Conservation (phyloP, 2,797 vertebrate genomes). For the Mallotus villosus region DNA sequence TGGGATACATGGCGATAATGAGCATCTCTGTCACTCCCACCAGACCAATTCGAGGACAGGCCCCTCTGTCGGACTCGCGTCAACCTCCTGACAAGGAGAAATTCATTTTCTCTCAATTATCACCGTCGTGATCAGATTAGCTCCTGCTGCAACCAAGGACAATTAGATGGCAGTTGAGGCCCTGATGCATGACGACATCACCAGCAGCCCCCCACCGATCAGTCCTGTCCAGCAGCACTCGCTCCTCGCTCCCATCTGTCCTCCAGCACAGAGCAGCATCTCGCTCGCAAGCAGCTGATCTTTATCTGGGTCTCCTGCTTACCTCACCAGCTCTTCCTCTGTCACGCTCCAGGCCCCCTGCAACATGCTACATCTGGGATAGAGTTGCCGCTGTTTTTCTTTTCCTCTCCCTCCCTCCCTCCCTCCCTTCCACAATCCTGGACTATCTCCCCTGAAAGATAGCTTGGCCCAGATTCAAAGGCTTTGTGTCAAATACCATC, state of each 20-base stretch:
- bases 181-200: slow-evolving; percentile 28
- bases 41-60: slow-evolving; percentile 38
- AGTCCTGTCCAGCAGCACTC: no score
- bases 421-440: slow-evolving; percentile 7
- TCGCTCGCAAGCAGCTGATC: slow-evolving; percentile 57
- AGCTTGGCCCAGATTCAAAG: slow-evolving; percentile 4
- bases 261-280: not conserved
- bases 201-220: no score
- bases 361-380: slow-evolving; percentile 59
- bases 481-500: not conserved
- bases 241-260: no score
- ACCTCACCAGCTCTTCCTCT: slow-evolving; percentile 52
- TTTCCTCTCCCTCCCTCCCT: not conserved
- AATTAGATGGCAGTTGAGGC: slow-evolving; percentile 59
- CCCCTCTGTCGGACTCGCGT: slow-evolving; percentile 3
- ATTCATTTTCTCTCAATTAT: slow-evolving; percentile 55
- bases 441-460: slow-evolving; percentile 20
- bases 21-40: slow-evolving; percentile 26
- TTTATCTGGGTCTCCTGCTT: slow-evolving; percentile 62
- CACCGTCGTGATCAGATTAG: slow-evolving; percentile 62
- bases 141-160: slow-evolving; percentile 57
- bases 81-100: slow-evolving; percentile 37
- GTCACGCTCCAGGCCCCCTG: slow-evolving; percentile 58
- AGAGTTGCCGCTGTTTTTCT: slow-evolving; percentile 42
- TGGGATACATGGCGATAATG: slow-evolving; percentile 42